Evolutionary conservation across 1,140 invertebrate genomes (phyloP).

Genomic region (Drosophila sproati): DNA sequence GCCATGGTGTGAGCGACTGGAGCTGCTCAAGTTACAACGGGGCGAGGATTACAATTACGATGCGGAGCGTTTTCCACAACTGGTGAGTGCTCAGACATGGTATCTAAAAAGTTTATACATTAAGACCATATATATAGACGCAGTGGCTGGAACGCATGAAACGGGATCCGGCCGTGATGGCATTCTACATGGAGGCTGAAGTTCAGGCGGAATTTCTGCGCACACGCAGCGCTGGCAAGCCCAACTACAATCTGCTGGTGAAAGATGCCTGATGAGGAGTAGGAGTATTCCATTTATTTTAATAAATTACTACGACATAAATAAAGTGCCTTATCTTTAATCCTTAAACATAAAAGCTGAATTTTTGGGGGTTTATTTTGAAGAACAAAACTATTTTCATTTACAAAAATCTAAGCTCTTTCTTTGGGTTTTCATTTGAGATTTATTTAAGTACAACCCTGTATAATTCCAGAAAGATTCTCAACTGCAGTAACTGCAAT

Average conservation of each 20-base stretch:
- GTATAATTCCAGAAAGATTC: not conserved
- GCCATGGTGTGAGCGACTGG: constrained; percentile 92
- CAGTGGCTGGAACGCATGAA: constrained; percentile 90
- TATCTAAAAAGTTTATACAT: not conserved
- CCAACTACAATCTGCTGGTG: constrained; percentile 71
- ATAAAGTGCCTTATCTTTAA: constrained; percentile 47
- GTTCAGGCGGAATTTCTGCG: constrained; percentile 88
- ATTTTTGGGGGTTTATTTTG: constrained; percentile 86
- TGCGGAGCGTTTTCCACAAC: constrained; percentile 72
- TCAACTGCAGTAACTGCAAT: not conserved
- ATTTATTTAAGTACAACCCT: not conserved
- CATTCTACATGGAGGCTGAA: constrained; percentile 88
- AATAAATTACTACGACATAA: constrained; percentile 29
- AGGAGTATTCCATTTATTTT: constrained; percentile 9
- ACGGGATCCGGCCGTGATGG: constrained; percentile 88
- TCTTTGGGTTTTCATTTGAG: not conserved
- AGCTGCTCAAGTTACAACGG: constrained; percentile 71
- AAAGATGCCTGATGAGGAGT: constrained; percentile 58
- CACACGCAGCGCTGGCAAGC: constrained; percentile 63
- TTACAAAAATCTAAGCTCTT: no score
- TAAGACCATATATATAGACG: constrained; percentile 84
- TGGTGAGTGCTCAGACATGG: constrained; percentile 61
- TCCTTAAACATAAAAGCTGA: constrained; percentile 85
- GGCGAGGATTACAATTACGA: constrained; percentile 79
- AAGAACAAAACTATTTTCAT: no score